Evolutionary conservation across 2,888 invertebrate genomes (phyloP).

Genomic region (Yponomeuta malinellus): DNA sequence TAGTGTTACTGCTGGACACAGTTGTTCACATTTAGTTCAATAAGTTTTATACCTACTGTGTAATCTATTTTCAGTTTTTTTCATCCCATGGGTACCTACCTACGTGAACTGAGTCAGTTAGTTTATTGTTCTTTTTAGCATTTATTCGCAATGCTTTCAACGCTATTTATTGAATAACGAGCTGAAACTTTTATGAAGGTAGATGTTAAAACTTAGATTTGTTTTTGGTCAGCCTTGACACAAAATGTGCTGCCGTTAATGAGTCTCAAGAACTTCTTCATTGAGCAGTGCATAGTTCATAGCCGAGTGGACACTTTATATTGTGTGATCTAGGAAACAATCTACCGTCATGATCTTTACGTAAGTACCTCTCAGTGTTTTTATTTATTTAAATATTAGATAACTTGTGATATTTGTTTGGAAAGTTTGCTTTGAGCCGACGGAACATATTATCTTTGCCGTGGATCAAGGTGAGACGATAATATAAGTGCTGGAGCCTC

Average conservation of each 20-base stretch:
- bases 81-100: too few relatives aligned
- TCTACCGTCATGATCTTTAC: not conserved
- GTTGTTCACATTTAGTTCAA: not conserved
- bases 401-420: too few relatives aligned
- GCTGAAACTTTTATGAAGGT: not conserved
- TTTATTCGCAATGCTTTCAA: too few relatives aligned
- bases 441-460: too few relatives aligned
- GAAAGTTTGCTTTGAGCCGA: too few relatives aligned
- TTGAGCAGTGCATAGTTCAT: not conserved
- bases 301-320: not conserved
- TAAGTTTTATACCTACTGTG: not conserved
- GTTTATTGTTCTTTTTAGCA: too few relatives aligned
- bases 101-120: too few relatives aligned
- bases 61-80: too few relatives aligned
- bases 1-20: not conserved
- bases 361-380: not conserved
- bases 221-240: not conserved
- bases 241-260: not conserved
- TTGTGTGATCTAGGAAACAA: not conserved
- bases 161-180: too few relatives aligned
- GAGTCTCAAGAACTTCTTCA: not conserved
- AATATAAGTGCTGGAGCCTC: too few relatives aligned
- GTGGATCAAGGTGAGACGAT: too few relatives aligned
- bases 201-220: not conserved
- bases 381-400: too few relatives aligned